Evolutionary conservation across 2,888 invertebrate genomes (phyloP), one percentile per base, ranked within the genome.

Genomic region (Adelphocoris suturalis): DNA sequence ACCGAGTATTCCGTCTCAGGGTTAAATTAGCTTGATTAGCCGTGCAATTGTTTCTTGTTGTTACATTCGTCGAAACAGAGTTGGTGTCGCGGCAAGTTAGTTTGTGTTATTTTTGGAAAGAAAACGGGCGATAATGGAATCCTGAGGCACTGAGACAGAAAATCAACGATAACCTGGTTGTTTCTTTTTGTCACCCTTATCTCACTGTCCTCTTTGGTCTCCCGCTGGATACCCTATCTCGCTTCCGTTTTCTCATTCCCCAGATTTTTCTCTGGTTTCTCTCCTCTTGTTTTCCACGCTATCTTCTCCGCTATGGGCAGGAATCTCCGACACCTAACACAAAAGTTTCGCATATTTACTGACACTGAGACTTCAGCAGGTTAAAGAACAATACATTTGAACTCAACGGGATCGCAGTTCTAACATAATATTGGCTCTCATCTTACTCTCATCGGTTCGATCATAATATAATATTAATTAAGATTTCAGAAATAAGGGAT

Each of bases 91-190:
- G 37, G 37, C 37, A 52, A 13, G 52, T 52, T 52, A 52, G 52
- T 52, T 16, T 52, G 52, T 7, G 68, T 68, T 68, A 68, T 68
- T 68, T 68, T 7, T 19, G 68, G 68, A 57, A 19, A 13, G 27
- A 68, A 68, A 68, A 68, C 68, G 23, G 12, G 68, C 27, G 68
- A 68, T 68, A 68, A 68, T 68, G 68, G 68, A 68, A 68, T 23
- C 68, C 27, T 68, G 68, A 27, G 27, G 68, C 19, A 68, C 68
- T 13, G 68, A 68, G 68, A 68, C 68, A 23, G 68, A 68, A 68
- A 68, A 68, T 68, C 68, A 68, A 68, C 68, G 68, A 68, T 68
- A 68, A 68, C 68, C 68, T 9, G 68, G 68, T 68, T 68, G 19
- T 68, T 68, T 68, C 27, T 68, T 52, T 52, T 52, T 52, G 23